Base-by-base conservation (phyloP, 2,888 invertebrate species). In the Ichneumon xanthorius region DNA sequence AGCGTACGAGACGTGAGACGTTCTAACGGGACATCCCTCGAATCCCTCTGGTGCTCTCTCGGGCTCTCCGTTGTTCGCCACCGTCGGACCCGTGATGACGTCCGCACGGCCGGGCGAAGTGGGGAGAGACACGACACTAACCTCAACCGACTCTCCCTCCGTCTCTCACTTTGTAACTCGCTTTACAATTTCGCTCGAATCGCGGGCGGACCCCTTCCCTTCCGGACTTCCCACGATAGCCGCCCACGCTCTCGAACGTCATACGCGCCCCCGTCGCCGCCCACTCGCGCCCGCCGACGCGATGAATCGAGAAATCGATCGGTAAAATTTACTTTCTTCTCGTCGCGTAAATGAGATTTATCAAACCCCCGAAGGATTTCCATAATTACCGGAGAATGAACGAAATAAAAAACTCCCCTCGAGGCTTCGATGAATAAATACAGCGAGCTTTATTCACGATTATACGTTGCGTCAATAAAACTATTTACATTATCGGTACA, bases 1-100 rank as follows among this genome's bases (percentile, higher is more conserved):
- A 71, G 48, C 53, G 71, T 40, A 58, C 40, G 73, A 70, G 40
- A 79, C 45, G 3, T 45, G 50, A 77, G 67, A 73, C 84, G 72
- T 73, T 77, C 63, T 73, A 84, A 80, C 86, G 70, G 80, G 63
- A 80, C 80, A 75, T 86, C 78, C 80, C 76, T n/a, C 50, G 67
- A n/a, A 73, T 61, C 72, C 65, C 37, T 68, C 70, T 53, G 67
- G 14, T 45, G 45, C 45, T 45, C 50, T 33, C 16, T 22, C 40
- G 7, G 33, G 58, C 58, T 14, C 19, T 22, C 65, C 45, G 76
- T 67, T 61, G 33, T 67, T 63, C 48, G 22, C 30, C 50, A 33
- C 75, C 9, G 53, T 37, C 30, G n/a, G 26, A 58, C 40, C 16
- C 63, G 68, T 63, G 78, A 82, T 82, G 85, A 85, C 84, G 84